Percentiles rank a stretch among this genome's conserved stretches.
Conservation (phyloP, 2,797 vertebrate genomes). For the Artibeus jamaicensis region DNA sequence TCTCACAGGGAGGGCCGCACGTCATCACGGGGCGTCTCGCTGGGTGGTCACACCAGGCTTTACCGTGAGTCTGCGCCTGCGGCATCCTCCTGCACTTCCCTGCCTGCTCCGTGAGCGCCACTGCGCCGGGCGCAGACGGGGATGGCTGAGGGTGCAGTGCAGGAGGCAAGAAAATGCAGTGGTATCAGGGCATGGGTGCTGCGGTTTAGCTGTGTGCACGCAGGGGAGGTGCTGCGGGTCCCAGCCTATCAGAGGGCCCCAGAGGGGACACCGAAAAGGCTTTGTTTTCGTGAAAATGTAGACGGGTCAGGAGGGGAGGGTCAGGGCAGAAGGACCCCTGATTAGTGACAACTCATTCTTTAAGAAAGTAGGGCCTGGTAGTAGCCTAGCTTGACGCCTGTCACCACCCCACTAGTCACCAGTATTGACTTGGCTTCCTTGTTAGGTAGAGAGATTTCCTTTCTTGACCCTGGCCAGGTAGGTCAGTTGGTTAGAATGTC, state of each 20-base stretch:
- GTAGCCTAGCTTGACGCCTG: neutral
- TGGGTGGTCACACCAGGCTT: neutral
- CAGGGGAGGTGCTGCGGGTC: neutral
- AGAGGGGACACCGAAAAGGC: neutral
- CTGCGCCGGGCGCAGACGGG: neutral
- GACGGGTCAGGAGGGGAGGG: neutral
- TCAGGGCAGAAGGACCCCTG: neutral
- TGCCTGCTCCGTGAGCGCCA: neutral
- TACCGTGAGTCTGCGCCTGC: neutral
- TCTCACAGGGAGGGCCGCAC: neutral
- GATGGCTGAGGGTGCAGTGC: neutral
- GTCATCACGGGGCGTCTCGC: neutral
- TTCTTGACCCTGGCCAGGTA: neutral
- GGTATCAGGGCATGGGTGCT: rapidly evolving
- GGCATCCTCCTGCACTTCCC: neutral
- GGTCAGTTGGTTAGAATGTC: neutral
- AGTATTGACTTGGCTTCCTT: neutral
- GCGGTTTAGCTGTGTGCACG: neutral
- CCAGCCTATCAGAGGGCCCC: neutral
- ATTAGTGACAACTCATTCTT: neutral
- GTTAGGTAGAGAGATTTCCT: neutral
- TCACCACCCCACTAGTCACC: neutral
- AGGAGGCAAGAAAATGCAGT: neutral
- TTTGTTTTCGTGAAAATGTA: neutral
- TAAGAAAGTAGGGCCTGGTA: neutral